Evolutionary conservation across 2,113 vertebrate species (phyloP), one percentile per base, ranked within the genome.

Genomic region (Gopherus flavomarginatus): DNA sequence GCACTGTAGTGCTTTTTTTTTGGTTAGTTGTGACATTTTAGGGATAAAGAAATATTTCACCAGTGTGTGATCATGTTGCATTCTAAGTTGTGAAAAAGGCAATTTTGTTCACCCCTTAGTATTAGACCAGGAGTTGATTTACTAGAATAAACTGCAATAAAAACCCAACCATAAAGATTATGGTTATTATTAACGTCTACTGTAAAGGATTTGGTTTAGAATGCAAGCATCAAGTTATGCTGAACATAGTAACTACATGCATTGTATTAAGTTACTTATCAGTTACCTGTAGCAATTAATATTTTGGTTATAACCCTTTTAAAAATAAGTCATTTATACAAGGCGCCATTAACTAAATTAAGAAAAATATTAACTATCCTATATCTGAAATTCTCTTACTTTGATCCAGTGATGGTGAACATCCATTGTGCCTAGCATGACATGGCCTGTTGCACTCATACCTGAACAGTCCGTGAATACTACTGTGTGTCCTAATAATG

Each of bases 341-440:
- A 8, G 38, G 14, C 49, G 19, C 31, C 4, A 13, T 12, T 72
- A 72, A 38, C 35, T 72, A 88, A 35, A 11, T 69, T 38, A 84
- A 65, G 50, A 88, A 82, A 5, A 84, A 21, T 38, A 2, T 75
- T n/a, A 49, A 2, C 31, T 54, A 31, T 56, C 0, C 78, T 94
- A 93, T 89, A 86, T 89, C 29, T 22, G n/a, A 89, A 89, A 59
- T 78, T 83, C 77, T 79, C 95, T 98, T 98, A 99, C 99, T 97
- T 99, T 99, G 31, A 98, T 98, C 99, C 99, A 99, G 94, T 99
- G 99, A 72, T 99, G 99, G 92, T 99, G 99, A 93, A 99, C 99
- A 75, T 99, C 99, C 98, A 98, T 99, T 78, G 99, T 99, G 95
- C 99, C 99, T 88, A 99, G 98, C 99, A 99, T 99, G 69, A 99